phyloP scores from a whole-genome alignment of 2,888 invertebrate species.

The Caenorhabditis sp. region DNA sequence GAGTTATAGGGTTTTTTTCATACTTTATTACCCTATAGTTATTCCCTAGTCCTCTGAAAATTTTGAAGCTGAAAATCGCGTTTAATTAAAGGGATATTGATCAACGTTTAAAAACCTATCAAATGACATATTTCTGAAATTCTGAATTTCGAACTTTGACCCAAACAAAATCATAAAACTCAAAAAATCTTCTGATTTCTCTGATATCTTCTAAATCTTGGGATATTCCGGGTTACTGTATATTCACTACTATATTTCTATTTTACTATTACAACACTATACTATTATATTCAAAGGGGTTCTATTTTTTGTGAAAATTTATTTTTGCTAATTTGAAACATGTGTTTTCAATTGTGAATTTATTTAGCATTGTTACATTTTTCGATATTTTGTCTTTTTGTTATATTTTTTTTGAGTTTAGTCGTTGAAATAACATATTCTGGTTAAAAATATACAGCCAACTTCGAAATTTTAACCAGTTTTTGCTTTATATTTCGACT shows the following conservation, averaged over 20 bases:
- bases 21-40: too few species aligned
- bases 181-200: neutral
- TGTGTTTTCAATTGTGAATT: neutral
- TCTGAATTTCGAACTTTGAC: too few species aligned
- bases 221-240: neutral
- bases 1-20: too few species aligned
- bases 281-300: conserved; percentile 7
- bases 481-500: neutral
- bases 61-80: too few species aligned
- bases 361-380: too few species aligned
- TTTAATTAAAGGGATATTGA: too few species aligned
- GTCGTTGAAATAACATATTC: neutral
- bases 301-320: neutral
- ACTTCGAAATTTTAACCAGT: conserved; percentile 3
- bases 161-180: too few species aligned
- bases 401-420: neutral
- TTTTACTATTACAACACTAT: conserved; percentile 20
- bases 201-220: neutral
- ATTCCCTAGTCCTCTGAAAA: too few species aligned
- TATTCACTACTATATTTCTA: neutral
- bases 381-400: neutral
- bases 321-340: neutral
- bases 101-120: too few species aligned
- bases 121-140: too few species aligned
- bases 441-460: neutral